A percentile compares a stretch with the other conserved stretches of the same genome.
phyloP scores from a whole-genome alignment of 2,888 invertebrate species.

The Molanna angustata region DNA sequence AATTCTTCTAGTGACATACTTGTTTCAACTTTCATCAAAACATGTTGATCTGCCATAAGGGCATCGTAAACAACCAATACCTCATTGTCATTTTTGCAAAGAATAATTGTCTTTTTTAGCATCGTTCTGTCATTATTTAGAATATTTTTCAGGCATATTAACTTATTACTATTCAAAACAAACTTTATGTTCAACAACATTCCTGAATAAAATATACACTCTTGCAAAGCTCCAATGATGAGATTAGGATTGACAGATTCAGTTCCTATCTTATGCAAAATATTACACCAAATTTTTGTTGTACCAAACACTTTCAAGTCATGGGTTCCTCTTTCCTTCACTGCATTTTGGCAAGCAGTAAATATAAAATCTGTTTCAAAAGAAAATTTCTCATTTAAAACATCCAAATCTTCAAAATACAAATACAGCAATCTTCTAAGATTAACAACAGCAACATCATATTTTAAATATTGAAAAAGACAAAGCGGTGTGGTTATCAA shows the following conservation, averaged over 20 bases:
- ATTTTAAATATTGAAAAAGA: constrained; percentile 49
- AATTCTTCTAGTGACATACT: constrained; percentile 46
- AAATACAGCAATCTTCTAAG: constrained; percentile 62
- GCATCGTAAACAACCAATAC: constrained; percentile 42
- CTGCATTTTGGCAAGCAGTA: constrained; percentile 45
- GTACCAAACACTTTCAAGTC: constrained; percentile 56
- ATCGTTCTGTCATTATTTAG: constrained; percentile 34
- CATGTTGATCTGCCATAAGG: constrained; percentile 34
- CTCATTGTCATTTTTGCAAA: constrained; percentile 59
- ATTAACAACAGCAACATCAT: constrained; percentile 51
- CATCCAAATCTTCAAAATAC: constrained; percentile 69
- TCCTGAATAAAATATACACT: constrained; percentile 71
- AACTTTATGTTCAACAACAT: constrained; percentile 49
- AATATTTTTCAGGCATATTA: constrained; percentile 44
- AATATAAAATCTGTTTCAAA: constrained; percentile 48
- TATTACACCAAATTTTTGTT: constrained; percentile 62
- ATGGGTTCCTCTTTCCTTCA: constrained; percentile 45
- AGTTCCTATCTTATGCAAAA: constrained; percentile 55
- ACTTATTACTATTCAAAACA: constrained; percentile 45
- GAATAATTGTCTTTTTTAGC: constrained; percentile 57
- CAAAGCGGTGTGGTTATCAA: constrained; percentile 67
- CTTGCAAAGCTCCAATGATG: constrained; percentile 69
- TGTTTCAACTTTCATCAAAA: constrained; percentile 42
- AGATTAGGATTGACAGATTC: constrained; percentile 60
- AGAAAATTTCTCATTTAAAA: constrained; percentile 55